These are phyloP conservation scores for Leptinotarsa rubiginosa DNA, from an alignment of 2,888 invertebrate species.

Conservation along the genomic window DNA sequence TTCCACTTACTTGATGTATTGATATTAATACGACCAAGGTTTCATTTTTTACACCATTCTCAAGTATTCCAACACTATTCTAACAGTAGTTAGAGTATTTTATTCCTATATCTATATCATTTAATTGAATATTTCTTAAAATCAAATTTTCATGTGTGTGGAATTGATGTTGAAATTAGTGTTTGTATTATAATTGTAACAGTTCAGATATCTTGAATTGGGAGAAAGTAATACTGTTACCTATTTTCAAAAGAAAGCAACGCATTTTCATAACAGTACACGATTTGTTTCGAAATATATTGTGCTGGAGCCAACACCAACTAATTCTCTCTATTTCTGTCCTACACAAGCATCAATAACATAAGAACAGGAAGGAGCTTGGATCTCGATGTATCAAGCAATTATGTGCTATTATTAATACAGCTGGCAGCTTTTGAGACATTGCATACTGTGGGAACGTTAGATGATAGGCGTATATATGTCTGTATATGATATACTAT, in stretches of 20 bases:
- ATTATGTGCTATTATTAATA: slow-evolving; percentile 26
- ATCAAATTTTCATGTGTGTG: too few relatives aligned
- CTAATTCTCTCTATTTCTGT: slow-evolving; percentile 13
- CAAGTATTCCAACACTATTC: too few relatives aligned
- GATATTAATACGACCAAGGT: too few relatives aligned
- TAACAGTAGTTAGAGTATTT: too few relatives aligned
- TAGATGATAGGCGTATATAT: not conserved
- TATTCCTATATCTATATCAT: too few relatives aligned
- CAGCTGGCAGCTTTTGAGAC: slow-evolving; percentile 22
- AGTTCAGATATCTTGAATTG: not conserved
- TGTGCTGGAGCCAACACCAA: not conserved
- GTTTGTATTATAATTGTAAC: too few relatives aligned
- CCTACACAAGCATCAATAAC: not conserved
- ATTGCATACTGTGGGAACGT: slow-evolving; percentile 20
- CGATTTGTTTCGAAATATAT: not conserved
- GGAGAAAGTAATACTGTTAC: not conserved
- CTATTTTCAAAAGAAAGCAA: not conserved
- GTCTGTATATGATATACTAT: slow-evolving; percentile 3
- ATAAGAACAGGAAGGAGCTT: slow-evolving; percentile 23
- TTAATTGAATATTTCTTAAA: too few relatives aligned
- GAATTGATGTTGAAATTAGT: too few relatives aligned
- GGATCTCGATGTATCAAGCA: slow-evolving; percentile 16
- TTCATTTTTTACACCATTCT: too few relatives aligned
- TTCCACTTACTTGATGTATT: too few relatives aligned
- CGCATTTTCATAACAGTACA: not conserved